A percentile compares a stretch with the other conserved stretches of the same genome.
Evolutionary conservation across 2,113 vertebrate species (phyloP).

Genomic region (Cathartes aura): DNA sequence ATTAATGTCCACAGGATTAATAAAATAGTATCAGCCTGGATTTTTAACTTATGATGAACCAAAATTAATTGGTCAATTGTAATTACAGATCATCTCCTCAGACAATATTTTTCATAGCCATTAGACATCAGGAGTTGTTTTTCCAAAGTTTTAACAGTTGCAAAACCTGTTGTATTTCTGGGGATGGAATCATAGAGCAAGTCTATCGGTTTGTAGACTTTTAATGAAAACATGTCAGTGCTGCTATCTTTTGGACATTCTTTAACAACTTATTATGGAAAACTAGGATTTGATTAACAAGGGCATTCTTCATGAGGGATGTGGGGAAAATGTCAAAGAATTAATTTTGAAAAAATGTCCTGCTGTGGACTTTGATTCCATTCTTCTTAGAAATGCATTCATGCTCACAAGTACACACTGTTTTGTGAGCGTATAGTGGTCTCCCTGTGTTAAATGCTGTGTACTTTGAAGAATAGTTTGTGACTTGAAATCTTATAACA

Average conservation of each 20-base stretch:
- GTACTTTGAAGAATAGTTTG: neutral
- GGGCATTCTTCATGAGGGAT: neutral
- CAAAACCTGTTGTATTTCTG: neutral
- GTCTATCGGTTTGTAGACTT: neutral
- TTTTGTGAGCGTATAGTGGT: neutral
- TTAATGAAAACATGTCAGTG: neutral
- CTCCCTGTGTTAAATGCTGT: neutral
- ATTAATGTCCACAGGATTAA: neutral
- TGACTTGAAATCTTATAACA: neutral
- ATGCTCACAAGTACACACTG: neutral
- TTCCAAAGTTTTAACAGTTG: neutral
- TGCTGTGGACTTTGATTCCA: neutral
- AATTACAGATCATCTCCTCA: neutral
- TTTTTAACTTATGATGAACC: neutral
- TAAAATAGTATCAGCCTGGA: neutral
- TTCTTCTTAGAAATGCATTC: neutral
- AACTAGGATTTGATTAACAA: neutral
- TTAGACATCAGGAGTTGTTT: neutral
- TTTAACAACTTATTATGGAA: neutral
- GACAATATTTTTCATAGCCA: neutral
- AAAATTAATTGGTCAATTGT: neutral
- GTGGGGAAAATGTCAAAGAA: neutral
- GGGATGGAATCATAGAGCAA: neutral
- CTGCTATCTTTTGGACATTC: conserved; percentile 48
- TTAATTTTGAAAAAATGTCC: neutral